A percentile compares a stretch with the other conserved stretches of the same genome.
phyloP scores from a whole-genome alignment of 1,140 invertebrate species.

The Antheraea pernyi region DNA sequence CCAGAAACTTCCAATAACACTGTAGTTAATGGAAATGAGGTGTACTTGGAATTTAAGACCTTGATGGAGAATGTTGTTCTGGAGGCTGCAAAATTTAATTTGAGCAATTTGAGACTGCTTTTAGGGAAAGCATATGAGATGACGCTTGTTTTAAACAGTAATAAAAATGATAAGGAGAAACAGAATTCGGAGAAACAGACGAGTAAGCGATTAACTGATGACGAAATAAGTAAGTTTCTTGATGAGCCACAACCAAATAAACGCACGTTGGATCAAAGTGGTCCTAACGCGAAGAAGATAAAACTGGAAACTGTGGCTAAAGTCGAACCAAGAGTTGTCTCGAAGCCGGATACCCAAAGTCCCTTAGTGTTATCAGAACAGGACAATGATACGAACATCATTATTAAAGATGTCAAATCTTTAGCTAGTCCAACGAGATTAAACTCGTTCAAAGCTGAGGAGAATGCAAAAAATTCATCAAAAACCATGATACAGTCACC shows the following conservation, averaged over 20 bases:
- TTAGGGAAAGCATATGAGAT: conserved; percentile 54
- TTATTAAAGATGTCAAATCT: background rate
- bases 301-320: background rate
- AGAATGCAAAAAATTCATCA: background rate
- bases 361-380: background rate
- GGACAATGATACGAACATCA: background rate
- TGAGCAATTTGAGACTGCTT: conserved; percentile 33
- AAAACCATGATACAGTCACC: background rate
- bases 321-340: background rate
- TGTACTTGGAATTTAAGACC: conserved; percentile 47
- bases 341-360: background rate
- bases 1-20: conserved; percentile 18
- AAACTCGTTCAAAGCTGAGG: background rate
- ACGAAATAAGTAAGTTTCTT: conserved; percentile 21
- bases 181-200: conserved; percentile 1
- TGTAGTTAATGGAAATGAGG: conserved; percentile 24
- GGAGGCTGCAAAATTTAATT: conserved; percentile 39
- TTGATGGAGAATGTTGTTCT: conserved; percentile 44
- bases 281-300: background rate
- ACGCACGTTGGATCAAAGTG: background rate
- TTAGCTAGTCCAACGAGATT: background rate
- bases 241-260: conserved; percentile 3
- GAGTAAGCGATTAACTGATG: conserved; percentile 22
- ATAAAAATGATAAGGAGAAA: conserved; percentile 25
- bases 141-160: conserved; percentile 37